Percentiles rank a stretch among this genome's conserved stretches.
Evolutionary conservation across 2,797 vertebrate species (phyloP).

Genomic region (Sebastiscus albofasciatus): DNA sequence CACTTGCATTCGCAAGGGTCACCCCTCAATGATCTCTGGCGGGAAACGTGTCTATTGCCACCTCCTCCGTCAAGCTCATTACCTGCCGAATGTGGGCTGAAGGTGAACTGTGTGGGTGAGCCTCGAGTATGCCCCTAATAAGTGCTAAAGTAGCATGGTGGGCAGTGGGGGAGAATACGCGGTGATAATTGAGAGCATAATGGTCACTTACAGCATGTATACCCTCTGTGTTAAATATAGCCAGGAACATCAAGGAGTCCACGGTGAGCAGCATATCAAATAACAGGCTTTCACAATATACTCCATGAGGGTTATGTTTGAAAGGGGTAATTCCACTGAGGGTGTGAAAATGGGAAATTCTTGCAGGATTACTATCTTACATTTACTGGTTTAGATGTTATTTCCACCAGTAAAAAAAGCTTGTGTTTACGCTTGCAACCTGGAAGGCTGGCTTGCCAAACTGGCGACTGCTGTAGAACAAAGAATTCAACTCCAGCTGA

Average conservation of each 20-base stretch:
- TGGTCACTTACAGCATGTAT: conserved; percentile 51
- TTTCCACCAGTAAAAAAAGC: background rate
- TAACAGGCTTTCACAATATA: conserved; percentile 1
- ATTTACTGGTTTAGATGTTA: background rate
- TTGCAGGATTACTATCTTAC: conserved; percentile 1
- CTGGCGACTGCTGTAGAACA: background rate
- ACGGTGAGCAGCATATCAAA: conserved; percentile 10
- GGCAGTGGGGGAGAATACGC: conserved; percentile 26
- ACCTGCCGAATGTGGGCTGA: conserved; percentile 53
- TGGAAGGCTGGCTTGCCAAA: background rate
- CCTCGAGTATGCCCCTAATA: conserved; percentile 56
- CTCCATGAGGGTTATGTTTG: background rate
- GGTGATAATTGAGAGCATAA: conserved; percentile 60
- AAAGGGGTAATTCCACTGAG: background rate
- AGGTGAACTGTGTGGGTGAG: conserved; percentile 58
- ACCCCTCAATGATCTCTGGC: conserved; percentile 20
- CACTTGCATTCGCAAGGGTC: conserved; percentile 22
- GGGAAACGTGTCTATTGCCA: conserved; percentile 21
- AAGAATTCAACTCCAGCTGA: background rate
- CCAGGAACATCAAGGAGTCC: conserved; percentile 8
- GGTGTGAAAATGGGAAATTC: background rate
- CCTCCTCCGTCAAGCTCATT: conserved; percentile 65
- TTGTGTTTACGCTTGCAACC: background rate
- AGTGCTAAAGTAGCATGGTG: conserved; percentile 55
- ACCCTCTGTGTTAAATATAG: conserved; percentile 54